These are phyloP conservation scores for Phyllotis vaccarum DNA, from an alignment of 2,797 vertebrate species.

Conservation along the genomic window DNA sequence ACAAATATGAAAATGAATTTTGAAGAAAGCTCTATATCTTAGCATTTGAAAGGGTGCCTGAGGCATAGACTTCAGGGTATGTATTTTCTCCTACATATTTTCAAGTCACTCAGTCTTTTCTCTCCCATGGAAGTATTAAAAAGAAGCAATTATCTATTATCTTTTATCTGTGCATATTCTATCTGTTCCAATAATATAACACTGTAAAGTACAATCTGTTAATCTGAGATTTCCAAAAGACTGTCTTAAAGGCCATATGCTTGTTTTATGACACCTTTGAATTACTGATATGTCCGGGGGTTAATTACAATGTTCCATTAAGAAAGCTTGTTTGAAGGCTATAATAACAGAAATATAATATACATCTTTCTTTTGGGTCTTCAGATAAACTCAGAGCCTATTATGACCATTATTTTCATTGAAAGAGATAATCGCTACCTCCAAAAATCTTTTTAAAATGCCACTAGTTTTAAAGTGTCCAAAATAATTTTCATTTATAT, in stretches of 20 bases:
- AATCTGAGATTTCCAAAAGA: background rate
- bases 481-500: background rate
- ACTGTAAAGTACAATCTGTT: background rate
- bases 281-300: background rate
- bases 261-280: constrained; percentile 24
- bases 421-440: constrained; percentile 40
- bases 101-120: background rate
- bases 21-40: background rate
- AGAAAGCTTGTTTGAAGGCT: constrained; percentile 19
- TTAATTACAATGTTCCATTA: constrained; percentile 47
- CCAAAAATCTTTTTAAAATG: constrained; percentile 19
- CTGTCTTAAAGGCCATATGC: background rate
- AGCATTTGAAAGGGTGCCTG: background rate
- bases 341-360: background rate
- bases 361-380: background rate
- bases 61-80: background rate
- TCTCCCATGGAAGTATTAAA: background rate
- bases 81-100: background rate
- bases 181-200: background rate
- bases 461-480: background rate
- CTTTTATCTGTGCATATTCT: background rate
- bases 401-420: constrained; percentile 14
- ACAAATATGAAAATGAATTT: background rate
- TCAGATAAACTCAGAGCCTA: background rate
- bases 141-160: background rate